Conservation (phyloP, 2,797 vertebrate genomes). For the Darevskia mixta region DNA sequence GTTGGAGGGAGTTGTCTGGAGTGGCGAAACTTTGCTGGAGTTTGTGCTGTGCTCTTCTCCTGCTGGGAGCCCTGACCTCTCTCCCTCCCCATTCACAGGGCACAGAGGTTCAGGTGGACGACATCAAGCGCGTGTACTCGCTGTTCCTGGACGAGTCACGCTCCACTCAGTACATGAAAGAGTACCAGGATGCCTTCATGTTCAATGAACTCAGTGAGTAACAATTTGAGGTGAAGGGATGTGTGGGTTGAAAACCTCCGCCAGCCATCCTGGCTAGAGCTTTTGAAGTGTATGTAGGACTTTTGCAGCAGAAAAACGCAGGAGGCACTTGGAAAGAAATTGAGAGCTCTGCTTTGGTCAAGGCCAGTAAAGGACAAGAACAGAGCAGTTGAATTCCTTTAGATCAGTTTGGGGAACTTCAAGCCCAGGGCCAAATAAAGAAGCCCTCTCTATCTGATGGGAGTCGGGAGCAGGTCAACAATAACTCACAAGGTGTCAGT, state of each 20-base stretch:
- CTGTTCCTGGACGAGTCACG: slow-evolving; percentile 93
- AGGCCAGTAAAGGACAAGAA: not conserved
- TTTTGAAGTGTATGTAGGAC: not conserved
- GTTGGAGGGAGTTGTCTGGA: not conserved
- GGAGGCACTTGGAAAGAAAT: not conserved
- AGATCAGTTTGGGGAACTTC: too few relatives aligned
- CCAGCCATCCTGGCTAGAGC: not conserved
- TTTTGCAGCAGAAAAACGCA: not conserved
- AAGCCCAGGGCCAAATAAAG: too few relatives aligned
- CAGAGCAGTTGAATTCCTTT: not conserved
- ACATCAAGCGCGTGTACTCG: slow-evolving; percentile 94
- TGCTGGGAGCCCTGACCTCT: not conserved
- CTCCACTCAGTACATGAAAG: slow-evolving; percentile 96
- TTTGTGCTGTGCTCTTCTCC: not conserved
- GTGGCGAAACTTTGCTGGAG: not conserved
- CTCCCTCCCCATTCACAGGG: slow-evolving; percentile 75
- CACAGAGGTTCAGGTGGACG: slow-evolving; percentile 94
- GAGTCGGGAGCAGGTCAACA: too few relatives aligned
- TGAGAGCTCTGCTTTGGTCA: not conserved
- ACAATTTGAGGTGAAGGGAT: not conserved
- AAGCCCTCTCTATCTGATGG: too few relatives aligned
- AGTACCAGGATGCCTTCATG: slow-evolving; percentile 95
- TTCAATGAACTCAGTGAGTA: slow-evolving; percentile 94
- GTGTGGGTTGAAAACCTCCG: not conserved
- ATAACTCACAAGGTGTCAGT: too few relatives aligned